phyloP scores from a whole-genome alignment of 35 echinoderm and acorn worm species.

The Lytechinus pictus region DNA sequence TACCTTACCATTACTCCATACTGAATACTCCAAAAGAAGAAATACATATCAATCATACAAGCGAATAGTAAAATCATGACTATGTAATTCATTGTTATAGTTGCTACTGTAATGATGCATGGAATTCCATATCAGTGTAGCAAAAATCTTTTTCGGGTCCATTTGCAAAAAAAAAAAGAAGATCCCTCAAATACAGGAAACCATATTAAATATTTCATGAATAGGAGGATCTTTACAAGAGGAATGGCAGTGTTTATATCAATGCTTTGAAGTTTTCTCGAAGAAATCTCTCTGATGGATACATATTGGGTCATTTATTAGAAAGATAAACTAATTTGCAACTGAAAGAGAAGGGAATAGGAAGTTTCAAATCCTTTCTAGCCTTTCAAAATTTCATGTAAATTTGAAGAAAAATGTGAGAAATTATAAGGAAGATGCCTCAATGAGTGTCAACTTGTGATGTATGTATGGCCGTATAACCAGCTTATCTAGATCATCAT shows the following conservation, averaged over 20 bases:
- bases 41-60: no score
- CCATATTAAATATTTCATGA: background rate
- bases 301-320: background rate
- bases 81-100: background rate
- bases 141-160: background rate
- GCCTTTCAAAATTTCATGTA: background rate
- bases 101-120: background rate
- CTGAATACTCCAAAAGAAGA: no score
- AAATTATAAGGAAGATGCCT: background rate
- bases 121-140: background rate
- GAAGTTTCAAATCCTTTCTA: background rate
- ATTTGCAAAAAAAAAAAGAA: no score
- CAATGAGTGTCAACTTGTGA: conserved; percentile 1
- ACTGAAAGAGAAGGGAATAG: background rate
- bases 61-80: no score
- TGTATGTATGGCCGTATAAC: background rate
- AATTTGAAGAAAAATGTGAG: background rate
- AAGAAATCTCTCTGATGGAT: background rate
- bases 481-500: conserved; percentile 35
- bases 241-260: background rate
- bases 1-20: no score
- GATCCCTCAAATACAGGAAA: background rate
- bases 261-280: background rate
- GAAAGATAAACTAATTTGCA: background rate
- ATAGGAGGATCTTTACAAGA: background rate